These are phyloP conservation scores for Taeniopygia guttata DNA, from an alignment of 2,797 vertebrate genomes.

Conservation along the genomic window DNA sequence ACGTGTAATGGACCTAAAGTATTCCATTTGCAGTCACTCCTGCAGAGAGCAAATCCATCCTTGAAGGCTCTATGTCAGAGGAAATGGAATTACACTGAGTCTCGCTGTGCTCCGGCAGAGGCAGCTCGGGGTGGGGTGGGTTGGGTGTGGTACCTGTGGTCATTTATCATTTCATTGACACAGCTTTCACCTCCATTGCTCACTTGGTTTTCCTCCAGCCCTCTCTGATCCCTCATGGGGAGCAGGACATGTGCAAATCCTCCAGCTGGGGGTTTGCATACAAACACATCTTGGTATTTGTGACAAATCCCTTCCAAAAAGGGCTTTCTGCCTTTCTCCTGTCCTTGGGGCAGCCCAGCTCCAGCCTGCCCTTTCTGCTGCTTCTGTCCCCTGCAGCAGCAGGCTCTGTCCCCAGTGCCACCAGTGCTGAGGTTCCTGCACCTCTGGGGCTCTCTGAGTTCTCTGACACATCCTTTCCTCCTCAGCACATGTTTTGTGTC, in stretches of 20 bases:
- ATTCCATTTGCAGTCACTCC: slow-evolving; percentile 23
- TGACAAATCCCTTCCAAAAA: not conserved
- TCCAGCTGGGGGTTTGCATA: not conserved
- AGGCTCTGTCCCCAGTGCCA: not conserved
- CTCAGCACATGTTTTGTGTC: not conserved
- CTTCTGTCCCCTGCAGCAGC: not conserved
- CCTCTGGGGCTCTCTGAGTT: not conserved
- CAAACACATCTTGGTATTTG: not conserved
- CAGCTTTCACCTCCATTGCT: not conserved
- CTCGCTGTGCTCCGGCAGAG: not conserved
- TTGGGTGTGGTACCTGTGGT: not conserved
- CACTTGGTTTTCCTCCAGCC: not conserved
- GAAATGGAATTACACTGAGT: not conserved
- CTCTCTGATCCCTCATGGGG: not conserved
- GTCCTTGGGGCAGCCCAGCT: not conserved
- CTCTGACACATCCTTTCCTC: not conserved
- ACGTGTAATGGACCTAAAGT: slow-evolving; percentile 30
- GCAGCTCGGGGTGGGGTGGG: not conserved
- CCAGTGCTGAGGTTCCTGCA: not conserved
- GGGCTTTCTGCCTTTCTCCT: not conserved
- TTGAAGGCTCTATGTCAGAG: not conserved
- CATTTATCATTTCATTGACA: not conserved
- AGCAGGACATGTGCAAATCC: rapidly evolving
- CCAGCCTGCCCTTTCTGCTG: not conserved
- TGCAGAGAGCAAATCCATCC: slow-evolving; percentile 21